These are phyloP conservation scores for Loriculus beryllinus DNA, from an alignment of 2,797 vertebrate species.

Conservation along the genomic window DNA sequence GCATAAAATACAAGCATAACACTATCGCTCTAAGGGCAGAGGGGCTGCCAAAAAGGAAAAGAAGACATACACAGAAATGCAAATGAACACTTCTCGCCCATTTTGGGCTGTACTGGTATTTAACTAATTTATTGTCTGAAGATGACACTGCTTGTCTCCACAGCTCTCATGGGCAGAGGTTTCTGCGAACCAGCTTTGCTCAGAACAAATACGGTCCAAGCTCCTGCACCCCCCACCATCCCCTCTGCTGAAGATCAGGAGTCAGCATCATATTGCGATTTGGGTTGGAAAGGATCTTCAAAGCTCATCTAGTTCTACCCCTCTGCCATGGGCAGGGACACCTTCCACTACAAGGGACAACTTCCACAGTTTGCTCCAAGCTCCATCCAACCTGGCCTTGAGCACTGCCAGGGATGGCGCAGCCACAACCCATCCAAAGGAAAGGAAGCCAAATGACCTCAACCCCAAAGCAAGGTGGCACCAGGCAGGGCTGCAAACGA, in stretches of 20 bases:
- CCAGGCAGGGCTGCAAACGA: not conserved
- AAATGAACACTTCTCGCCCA: not conserved
- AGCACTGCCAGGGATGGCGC: not conserved
- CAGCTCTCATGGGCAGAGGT: not conserved
- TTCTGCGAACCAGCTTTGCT: not conserved
- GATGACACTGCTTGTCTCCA: not conserved
- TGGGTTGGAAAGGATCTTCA: no score
- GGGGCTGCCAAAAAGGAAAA: not conserved
- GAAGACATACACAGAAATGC: not conserved
- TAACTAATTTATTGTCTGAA: not conserved
- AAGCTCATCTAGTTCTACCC: not conserved
- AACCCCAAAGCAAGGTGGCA: not conserved
- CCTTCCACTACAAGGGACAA: not conserved
- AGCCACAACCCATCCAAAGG: not conserved
- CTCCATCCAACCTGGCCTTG: not conserved
- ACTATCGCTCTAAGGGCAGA: not conserved
- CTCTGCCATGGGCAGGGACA: not conserved
- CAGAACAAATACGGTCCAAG: accelerated
- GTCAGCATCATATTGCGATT: no score
- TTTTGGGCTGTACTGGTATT: not conserved
- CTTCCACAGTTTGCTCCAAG: not conserved
- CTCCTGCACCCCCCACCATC: not conserved
- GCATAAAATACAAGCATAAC: not conserved
- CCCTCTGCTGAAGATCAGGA: no score
- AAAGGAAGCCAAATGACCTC: not conserved